phyloP scores from a whole-genome alignment of 2,797 vertebrate genomes.

The Manis pentadactyla region DNA sequence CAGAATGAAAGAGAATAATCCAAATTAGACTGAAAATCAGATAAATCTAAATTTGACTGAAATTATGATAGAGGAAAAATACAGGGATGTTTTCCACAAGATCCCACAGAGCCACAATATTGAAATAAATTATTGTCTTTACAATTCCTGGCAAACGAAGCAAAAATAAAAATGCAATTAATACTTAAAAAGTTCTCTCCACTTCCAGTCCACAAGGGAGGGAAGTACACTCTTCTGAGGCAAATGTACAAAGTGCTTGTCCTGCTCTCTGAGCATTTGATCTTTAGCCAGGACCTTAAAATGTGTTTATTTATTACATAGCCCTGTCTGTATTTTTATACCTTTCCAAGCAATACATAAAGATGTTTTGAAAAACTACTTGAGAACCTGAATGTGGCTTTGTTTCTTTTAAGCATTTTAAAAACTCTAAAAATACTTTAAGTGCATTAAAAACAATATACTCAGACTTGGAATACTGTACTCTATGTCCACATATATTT shows the following conservation, averaged over 20 bases:
- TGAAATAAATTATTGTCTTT: constrained; percentile 31
- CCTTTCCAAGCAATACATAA: constrained; percentile 36
- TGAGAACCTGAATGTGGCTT: constrained; percentile 74
- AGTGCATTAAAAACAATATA: constrained; percentile 52
- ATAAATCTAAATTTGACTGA: constrained; percentile 30
- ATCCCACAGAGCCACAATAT: neutral
- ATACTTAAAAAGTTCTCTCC: constrained; percentile 59
- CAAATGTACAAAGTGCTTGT: neutral
- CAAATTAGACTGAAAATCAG: constrained; percentile 38
- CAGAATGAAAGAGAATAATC: constrained; percentile 26
- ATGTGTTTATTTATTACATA: neutral
- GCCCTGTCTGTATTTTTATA: constrained; percentile 26
- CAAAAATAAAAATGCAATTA: constrained; percentile 33
- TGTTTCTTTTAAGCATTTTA: constrained; percentile 78
- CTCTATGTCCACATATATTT: constrained; percentile 66
- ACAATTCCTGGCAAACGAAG: constrained; percentile 38
- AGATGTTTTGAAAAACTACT: constrained; percentile 45
- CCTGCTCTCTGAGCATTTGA: constrained; percentile 5
- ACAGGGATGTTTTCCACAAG: neutral
- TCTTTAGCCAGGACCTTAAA: constrained; percentile 62
- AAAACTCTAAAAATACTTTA: constrained; percentile 58
- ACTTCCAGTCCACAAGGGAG: neutral
- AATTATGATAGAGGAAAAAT: neutral
- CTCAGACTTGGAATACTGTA: constrained; percentile 65
- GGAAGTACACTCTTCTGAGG: neutral